Base-by-base conservation (phyloP, 2,888 invertebrate genomes). In the Ethmia dodecea region DNA sequence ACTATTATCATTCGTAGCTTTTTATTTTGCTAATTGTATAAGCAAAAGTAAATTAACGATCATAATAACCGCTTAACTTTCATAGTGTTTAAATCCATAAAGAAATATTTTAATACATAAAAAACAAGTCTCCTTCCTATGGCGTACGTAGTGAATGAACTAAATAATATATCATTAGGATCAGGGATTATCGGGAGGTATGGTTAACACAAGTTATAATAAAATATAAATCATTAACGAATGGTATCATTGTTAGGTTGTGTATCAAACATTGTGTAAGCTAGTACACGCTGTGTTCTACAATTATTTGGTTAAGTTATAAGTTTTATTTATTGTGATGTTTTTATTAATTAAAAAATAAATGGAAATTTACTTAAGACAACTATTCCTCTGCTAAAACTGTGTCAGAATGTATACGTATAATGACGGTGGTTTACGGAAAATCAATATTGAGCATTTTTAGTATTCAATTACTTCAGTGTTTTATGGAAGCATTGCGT, bases 291-390 rank as follows among this genome's bases (percentile, higher is more conserved):
- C 59, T 49, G 50, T 54, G 49, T 50, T 48, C 58, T 60, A 58
- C 54, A 52, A 51, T 55, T 56, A 49, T 55, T 59, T 50, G 47
- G 57, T 52, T 68, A 62, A 60, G 58, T 52, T 56, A 26, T 11
- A 12, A 66, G 66, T 62, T 70, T 60, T 71, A 75, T 75, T 77
- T 75, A 75, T 75, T 75, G 75, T 75, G 75, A 72, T 73, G 58
- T 68, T 61, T 64, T 63, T 60, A 56, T 47, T 48, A 43, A 48
- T 46, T 45, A 45, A 49, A 40, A 33, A 44, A 42, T 41, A 33
- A 33, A 38, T 37, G 31, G 29, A 39, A 36, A 38, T 34, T n/a
- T n/a, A n/a, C n/a, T n/a, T n/a, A n/a, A n/a, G n/a, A n/a, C n/a
- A n/a, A n/a, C n/a, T n/a, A n/a, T n/a, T n/a, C n/a, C n/a, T n/a